Conservation (phyloP, 2,113 vertebrate genomes). For the Sinosuthora webbiana region DNA sequence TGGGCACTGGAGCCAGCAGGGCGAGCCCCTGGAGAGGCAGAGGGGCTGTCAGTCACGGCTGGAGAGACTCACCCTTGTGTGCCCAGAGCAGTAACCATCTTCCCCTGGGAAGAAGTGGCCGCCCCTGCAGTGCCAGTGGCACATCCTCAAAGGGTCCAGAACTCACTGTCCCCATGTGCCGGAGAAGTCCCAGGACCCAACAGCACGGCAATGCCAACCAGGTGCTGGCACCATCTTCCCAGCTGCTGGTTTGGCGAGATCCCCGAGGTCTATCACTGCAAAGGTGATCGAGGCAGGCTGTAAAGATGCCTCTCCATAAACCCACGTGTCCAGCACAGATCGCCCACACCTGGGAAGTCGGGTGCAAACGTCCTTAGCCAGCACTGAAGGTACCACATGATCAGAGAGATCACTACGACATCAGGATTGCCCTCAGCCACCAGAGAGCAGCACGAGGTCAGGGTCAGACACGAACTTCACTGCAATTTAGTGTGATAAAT, state of each 20-base stretch:
- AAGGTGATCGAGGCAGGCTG: background rate
- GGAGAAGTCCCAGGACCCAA: accelerated
- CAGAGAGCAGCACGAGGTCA: background rate
- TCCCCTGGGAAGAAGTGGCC: background rate
- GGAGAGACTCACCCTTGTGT: background rate
- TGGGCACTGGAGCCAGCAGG: background rate
- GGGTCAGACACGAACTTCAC: background rate
- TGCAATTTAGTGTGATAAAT: background rate
- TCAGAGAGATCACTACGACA: background rate
- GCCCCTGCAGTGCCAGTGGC: background rate
- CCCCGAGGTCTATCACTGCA: background rate
- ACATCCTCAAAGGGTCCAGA: background rate
- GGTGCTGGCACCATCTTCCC: background rate
- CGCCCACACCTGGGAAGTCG: background rate
- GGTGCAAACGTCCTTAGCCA: background rate
- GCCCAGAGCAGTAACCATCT: background rate
- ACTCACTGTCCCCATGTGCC: accelerated
- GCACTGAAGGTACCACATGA: background rate
- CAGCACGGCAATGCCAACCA: background rate
- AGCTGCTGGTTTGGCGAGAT: background rate
- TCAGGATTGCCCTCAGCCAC: background rate
- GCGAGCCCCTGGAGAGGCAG: background rate
- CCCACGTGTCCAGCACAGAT: background rate
- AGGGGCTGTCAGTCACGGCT: too few relatives aligned
- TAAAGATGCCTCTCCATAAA: background rate